phyloP scores from a whole-genome alignment of 2,113 vertebrate species.

The Micromys minutus region DNA sequence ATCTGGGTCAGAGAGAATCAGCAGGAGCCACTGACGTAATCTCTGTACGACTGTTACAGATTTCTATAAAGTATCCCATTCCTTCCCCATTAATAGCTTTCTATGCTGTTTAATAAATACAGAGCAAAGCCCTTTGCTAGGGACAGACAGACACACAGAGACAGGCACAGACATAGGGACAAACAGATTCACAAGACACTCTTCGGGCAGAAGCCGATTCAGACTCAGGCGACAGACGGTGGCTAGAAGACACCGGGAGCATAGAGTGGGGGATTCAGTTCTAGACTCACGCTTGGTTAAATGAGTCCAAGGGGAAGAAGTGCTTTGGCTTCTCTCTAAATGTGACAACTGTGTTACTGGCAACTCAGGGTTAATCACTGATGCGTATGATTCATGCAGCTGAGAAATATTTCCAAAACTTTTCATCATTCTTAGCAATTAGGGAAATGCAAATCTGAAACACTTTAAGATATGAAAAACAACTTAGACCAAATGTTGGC shows the following conservation, averaged over 20 bases:
- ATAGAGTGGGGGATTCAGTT: neutral
- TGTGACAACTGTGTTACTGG: neutral
- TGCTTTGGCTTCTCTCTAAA: neutral
- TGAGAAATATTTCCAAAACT: neutral
- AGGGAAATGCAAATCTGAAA: neutral
- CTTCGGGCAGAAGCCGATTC: neutral
- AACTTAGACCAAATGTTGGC: neutral
- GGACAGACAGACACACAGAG: neutral
- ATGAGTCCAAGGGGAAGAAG: neutral
- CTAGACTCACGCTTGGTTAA: neutral
- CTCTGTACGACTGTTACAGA: neutral
- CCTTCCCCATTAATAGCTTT: neutral
- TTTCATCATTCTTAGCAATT: neutral
- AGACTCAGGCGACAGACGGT: no score
- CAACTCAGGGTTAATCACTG: neutral
- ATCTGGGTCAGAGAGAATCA: neutral
- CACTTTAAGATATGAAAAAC: neutral
- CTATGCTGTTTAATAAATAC: neutral
- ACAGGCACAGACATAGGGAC: neutral
- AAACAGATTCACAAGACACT: neutral
- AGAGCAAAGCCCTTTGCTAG: neutral
- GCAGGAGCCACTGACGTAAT: neutral
- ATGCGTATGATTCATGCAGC: neutral
- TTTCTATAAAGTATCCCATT: neutral
- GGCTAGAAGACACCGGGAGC: neutral